Percentiles rank a stretch among this genome's conserved stretches.
phyloP scores from a whole-genome alignment of 2,888 invertebrate genomes.

The Electrophaes corylata region DNA sequence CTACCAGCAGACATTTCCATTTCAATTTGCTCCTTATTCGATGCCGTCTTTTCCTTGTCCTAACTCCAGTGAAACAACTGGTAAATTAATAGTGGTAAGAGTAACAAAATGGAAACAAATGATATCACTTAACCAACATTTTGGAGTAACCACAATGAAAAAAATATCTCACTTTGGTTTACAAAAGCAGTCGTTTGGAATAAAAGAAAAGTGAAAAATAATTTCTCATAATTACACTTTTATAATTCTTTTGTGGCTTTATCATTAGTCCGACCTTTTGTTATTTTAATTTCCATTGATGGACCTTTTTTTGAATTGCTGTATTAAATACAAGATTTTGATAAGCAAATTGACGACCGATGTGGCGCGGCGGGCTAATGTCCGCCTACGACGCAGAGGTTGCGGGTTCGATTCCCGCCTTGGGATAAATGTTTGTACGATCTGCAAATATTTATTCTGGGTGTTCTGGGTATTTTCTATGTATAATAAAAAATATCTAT shows the following conservation, averaged over 20 bases:
- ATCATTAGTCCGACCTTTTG: constrained; percentile 39
- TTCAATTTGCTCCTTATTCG: constrained; percentile 53
- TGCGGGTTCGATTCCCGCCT: too few species aligned
- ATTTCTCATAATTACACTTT: constrained; percentile 39
- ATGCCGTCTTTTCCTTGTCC: constrained; percentile 52
- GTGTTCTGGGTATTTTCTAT: too few species aligned
- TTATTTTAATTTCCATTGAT: constrained; percentile 38
- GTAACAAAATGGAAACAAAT: constrained; percentile 13
- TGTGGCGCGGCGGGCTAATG: too few species aligned
- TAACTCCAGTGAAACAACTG: constrained; percentile 43
- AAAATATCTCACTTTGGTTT: constrained; percentile 12
- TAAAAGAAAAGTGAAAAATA: constrained; percentile 34
- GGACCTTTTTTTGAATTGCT: constrained; percentile 27
- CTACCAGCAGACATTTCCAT: constrained; percentile 51
- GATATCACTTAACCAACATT: constrained; percentile 1
- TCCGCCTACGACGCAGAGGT: too few species aligned
- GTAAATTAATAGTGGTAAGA: constrained; percentile 30
- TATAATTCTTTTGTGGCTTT: constrained; percentile 39
- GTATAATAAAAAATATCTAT: too few species aligned
- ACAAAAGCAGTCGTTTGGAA: constrained; percentile 20
- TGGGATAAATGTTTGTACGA: too few species aligned
- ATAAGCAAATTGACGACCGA: too few species aligned
- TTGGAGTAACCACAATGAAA: constrained; percentile 20
- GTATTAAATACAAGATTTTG: constrained; percentile 39
- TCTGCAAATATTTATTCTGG: too few species aligned